A percentile compares a stretch with the other conserved stretches of the same genome.
These are phyloP conservation scores for Heterodera carotae DNA, from an alignment of 1,140 invertebrate species.

Conservation along the genomic window DNA sequence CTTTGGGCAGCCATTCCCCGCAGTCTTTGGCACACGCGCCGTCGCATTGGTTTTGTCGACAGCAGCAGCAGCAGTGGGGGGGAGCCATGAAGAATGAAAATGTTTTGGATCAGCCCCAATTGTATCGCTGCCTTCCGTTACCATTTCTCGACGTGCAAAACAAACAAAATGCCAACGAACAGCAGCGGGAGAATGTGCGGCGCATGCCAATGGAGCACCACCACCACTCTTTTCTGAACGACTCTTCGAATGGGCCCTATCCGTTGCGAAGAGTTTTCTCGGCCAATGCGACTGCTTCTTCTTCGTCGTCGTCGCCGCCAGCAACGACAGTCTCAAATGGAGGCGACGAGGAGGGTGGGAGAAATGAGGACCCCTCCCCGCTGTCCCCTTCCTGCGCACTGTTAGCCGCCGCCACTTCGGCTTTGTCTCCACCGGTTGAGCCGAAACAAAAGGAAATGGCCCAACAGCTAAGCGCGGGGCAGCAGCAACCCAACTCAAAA, in stretches of 20 bases:
- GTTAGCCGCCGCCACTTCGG: neutral
- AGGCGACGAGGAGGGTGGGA: neutral
- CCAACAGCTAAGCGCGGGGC: neutral
- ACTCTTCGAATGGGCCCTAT: neutral
- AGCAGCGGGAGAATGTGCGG: neutral
- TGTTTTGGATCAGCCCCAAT: neutral
- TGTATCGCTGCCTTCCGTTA: conserved; percentile 1
- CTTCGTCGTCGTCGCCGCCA: neutral
- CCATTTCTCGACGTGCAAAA: neutral
- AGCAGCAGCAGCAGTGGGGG: too few relatives aligned
- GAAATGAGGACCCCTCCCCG: conserved; percentile 6
- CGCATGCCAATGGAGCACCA: conserved; percentile 10
- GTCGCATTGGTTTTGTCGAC: conserved; percentile 15
- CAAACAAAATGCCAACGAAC: neutral
- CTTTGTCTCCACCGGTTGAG: neutral
- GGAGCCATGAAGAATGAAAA: too few relatives aligned
- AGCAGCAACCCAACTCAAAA: neutral
- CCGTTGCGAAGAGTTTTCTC: conserved; percentile 25
- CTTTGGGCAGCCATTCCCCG: neutral
- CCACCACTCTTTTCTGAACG: neutral
- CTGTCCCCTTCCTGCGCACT: neutral
- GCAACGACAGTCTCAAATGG: neutral
- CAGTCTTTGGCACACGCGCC: conserved; percentile 13
- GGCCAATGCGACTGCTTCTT: conserved; percentile 13
- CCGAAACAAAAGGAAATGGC: neutral